Percentiles rank a stretch among this genome's conserved stretches.
Evolutionary conservation across 64 coral and sea anemone genomes (phyloP).

Genomic region (Cladopsammia gracilis): DNA sequence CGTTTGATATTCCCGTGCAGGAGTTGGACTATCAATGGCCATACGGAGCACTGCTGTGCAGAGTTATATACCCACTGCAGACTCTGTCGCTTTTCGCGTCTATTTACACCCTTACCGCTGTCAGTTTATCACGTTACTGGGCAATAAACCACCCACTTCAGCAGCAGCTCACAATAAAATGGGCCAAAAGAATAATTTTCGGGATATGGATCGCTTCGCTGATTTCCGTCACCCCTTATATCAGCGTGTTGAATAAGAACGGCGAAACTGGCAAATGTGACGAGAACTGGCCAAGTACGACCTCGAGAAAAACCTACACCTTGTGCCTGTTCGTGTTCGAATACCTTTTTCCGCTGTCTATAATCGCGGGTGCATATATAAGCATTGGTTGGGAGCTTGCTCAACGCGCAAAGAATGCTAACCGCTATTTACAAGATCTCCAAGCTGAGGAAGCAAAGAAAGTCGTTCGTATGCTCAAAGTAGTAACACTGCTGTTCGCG

Average conservation of each 20-base stretch:
- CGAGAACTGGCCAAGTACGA: conserved; percentile 39
- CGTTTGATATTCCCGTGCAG: conserved; percentile 77
- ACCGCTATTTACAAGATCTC: conserved; percentile 40
- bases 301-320: conserved; percentile 50
- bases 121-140: conserved; percentile 83
- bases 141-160: conserved; percentile 73
- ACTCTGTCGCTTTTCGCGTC: conserved; percentile 72
- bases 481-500: conserved; percentile 63
- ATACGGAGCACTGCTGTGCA: conserved; percentile 73
- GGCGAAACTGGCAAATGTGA: conserved; percentile 9
- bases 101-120: conserved; percentile 77
- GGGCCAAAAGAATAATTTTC: conserved; percentile 48
- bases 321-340: conserved; percentile 64
- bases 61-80: conserved; percentile 70
- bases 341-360: conserved; percentile 59
- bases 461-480: conserved; percentile 67
- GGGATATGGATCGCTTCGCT: conserved; percentile 69
- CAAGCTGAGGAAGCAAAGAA: conserved; percentile 56
- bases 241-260: conserved; percentile 11
- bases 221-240: conserved; percentile 61
- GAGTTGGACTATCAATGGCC: conserved; percentile 75
- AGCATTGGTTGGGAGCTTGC: conserved; percentile 62
- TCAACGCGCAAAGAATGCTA: conserved; percentile 16
- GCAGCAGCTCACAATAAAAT: conserved; percentile 43
- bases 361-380: conserved; percentile 62